phyloP scores from a whole-genome alignment of 2,797 vertebrate species.

The Acrossocheilus wenchowensis region DNA sequence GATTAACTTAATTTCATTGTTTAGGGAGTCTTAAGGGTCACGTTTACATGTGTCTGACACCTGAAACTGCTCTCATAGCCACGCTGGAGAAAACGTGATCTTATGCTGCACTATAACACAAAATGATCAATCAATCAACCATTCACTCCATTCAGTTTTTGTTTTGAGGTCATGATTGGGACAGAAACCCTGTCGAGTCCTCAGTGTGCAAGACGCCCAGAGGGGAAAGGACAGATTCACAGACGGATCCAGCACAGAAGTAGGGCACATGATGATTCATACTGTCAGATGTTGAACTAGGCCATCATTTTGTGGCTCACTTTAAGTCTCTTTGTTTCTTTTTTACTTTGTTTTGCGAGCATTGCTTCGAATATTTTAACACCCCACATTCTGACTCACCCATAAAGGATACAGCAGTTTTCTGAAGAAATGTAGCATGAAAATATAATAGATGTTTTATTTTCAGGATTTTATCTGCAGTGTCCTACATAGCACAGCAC shows the following conservation, averaged over 20 bases:
- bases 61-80: conserved; percentile 20
- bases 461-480: conserved; percentile 3
- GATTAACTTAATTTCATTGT: conserved; percentile 23
- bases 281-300: conserved; percentile 41
- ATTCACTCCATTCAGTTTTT: background rate
- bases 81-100: conserved; percentile 32
- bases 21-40: conserved; percentile 1
- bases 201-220: background rate
- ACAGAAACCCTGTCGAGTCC: conserved; percentile 8
- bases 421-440: background rate
- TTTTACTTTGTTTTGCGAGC: conserved; percentile 40
- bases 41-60: conserved; percentile 14
- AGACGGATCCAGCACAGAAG: conserved; percentile 1
- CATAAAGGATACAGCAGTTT: background rate
- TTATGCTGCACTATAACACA: background rate
- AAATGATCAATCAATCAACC: background rate
- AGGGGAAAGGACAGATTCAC: conserved; percentile 14
- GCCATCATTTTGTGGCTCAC: conserved; percentile 31
- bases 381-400: background rate
- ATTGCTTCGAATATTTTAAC: conserved; percentile 4
- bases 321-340: conserved; percentile 28
- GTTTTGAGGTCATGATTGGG: background rate
- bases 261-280: conserved; percentile 47
- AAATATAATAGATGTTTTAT: conserved; percentile 18
- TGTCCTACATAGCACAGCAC: conserved; percentile 21